phyloP scores from a whole-genome alignment of 2,888 invertebrate genomes.

The Subacronicta megacephala region DNA sequence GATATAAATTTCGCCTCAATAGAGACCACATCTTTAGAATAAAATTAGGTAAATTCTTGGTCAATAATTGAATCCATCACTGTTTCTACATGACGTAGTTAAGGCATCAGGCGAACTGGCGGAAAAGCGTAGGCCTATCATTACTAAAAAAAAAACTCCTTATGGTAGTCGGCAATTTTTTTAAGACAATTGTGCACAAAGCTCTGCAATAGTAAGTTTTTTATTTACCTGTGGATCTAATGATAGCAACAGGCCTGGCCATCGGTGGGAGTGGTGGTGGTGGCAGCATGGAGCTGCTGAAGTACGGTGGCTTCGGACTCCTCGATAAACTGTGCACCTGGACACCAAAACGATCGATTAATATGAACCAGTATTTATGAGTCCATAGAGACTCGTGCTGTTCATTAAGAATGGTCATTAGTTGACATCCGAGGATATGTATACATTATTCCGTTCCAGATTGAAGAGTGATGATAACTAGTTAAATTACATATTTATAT shows the following conservation, averaged over 20 bases:
- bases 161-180: too few species aligned
- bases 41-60: not conserved
- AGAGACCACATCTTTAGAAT: not conserved
- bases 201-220: not conserved
- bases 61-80: not conserved
- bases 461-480: too few species aligned
- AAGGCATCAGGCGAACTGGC: too few species aligned
- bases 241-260: constrained; percentile 98
- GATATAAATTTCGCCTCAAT: not conserved
- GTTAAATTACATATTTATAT: too few species aligned
- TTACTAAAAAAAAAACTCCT: too few species aligned
- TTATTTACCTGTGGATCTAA: constrained; percentile 95
- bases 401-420: too few species aligned
- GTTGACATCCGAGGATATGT: too few species aligned
- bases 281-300: constrained; percentile 97
- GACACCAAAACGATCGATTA: constrained; percentile 26
- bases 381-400: too few species aligned
- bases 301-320: constrained; percentile 95
- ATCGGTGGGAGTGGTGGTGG: constrained; percentile 98
- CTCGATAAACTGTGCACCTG: constrained; percentile 90
- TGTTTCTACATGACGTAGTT: too few species aligned
- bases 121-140: too few species aligned
- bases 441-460: too few species aligned
- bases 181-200: too few species aligned
- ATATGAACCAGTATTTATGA: not conserved